These are phyloP conservation scores for Perizoma flavofasciatum DNA, from an alignment of 2,888 invertebrate genomes.

Conservation along the genomic window DNA sequence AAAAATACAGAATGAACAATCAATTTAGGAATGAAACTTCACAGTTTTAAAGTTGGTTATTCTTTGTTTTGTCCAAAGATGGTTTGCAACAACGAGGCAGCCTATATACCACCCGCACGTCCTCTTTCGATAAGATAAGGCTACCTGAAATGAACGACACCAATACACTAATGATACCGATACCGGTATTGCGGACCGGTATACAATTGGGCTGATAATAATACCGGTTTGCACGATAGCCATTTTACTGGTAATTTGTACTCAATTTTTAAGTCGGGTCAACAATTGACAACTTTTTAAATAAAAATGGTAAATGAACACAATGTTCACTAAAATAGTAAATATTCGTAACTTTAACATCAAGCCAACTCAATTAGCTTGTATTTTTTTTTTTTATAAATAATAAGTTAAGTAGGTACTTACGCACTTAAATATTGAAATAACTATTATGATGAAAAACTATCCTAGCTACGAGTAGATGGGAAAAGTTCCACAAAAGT, in stretches of 20 bases:
- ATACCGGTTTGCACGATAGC: constrained; percentile 59
- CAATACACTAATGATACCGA: constrained; percentile 76
- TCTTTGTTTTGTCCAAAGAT: constrained; percentile 30
- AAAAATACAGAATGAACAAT: constrained; percentile 41
- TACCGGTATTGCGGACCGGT: constrained; percentile 60
- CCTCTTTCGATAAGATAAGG: constrained; percentile 83
- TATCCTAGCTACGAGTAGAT: too few relatives aligned
- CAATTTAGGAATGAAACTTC: constrained; percentile 37
- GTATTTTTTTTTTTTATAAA: too few relatives aligned
- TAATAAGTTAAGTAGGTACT: too few relatives aligned
- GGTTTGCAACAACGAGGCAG: constrained; percentile 68
- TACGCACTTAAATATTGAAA: too few relatives aligned
- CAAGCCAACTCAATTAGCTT: too few relatives aligned
- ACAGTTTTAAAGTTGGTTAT: constrained; percentile 19
- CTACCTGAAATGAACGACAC: constrained; percentile 76
- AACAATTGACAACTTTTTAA: constrained; percentile 6
- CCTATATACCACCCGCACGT: constrained; percentile 79
- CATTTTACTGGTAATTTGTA: constrained; percentile 34
- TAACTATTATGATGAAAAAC: too few relatives aligned
- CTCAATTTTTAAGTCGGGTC: constrained; percentile 28
- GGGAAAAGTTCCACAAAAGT: too few relatives aligned
- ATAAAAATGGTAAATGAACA: too few relatives aligned
- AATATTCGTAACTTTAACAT: too few relatives aligned
- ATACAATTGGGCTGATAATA: constrained; percentile 70
- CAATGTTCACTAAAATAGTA: too few relatives aligned